Base-by-base conservation (phyloP, 2,888 invertebrate genomes). In the Scaptomyza flava region DNA sequence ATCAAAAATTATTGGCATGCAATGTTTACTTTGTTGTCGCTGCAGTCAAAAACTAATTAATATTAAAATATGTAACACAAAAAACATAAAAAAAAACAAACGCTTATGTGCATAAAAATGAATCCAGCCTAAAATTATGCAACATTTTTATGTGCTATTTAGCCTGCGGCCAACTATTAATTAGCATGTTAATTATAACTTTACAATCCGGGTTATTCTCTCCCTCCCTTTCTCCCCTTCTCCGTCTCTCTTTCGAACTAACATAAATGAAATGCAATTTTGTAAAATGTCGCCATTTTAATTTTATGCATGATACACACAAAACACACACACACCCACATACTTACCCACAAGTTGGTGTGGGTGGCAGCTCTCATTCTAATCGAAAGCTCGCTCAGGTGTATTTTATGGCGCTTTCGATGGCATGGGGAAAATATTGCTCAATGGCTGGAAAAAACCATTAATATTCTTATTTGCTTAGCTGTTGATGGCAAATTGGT, bases 381-480 rank as follows among this genome's bases (percentile, higher is more conserved):
- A 84, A 85, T 81, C 89, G 78, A 84, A 87, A 87, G 67, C 52
- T 56, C 89, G 81, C 57, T 89, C 84, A 84, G 89, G 81, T 85
- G 79, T 68, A 76, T 77, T 41, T 41, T 70, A 77, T 68, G 41
- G 41, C 51, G 58, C 65, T 33, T 12, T 30, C 72, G 77, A 45
- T 63, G 67, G 70, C 70, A 74, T 63, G 77, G 68, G 52, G 72
- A 74, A 41, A 79, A 87, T 84, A 85, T 87, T 86, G 85, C 72
- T 79, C 89, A 89, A 89, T 87, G 82, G 82, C 79, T 87, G 85
- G 87, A 86, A 86, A 83, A 86, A 89, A 81, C 85, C 81, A 86
- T 86, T 86, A 86, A 86, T 87, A 89, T 86, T 89, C 87, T 87
- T 86, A 89, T 86, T 86, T 86, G 85, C 85, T 87, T 81, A 89